phyloP scores from a whole-genome alignment of 2,797 vertebrate genomes.

The Falco columbarius region DNA sequence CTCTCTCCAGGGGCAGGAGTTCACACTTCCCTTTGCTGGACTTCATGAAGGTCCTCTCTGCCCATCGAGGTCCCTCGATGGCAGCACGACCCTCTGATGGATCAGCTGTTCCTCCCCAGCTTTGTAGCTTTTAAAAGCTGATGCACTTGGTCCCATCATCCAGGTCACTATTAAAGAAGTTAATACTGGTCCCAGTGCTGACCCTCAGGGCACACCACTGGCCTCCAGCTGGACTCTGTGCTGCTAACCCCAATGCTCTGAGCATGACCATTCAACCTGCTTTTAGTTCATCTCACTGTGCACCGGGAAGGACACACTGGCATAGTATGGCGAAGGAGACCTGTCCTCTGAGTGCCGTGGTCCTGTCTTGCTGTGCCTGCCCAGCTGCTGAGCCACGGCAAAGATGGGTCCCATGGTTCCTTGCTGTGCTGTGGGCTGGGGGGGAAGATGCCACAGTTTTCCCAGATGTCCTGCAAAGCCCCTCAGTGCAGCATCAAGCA shows the following conservation, averaged over 20 bases:
- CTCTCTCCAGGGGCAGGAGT: neutral
- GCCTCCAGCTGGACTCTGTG: neutral
- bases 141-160: neutral
- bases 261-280: neutral
- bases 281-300: too few species aligned
- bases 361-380: neutral
- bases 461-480: neutral
- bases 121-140: neutral
- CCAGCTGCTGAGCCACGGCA: neutral
- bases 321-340: neutral
- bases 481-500: rapidly evolving
- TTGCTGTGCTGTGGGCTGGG: neutral
- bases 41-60: neutral
- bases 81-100: neutral
- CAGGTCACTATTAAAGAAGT: neutral
- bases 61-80: neutral
- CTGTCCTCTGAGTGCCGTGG: neutral
- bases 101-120: neutral
- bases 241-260: neutral
- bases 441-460: neutral
- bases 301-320: neutral
- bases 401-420: neutral
- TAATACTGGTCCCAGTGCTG: neutral
- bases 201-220: too few species aligned
- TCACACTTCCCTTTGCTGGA: neutral